These are phyloP conservation scores for Mayetiola destructor DNA, from an alignment of 2,888 invertebrate genomes.

Conservation along the genomic window DNA sequence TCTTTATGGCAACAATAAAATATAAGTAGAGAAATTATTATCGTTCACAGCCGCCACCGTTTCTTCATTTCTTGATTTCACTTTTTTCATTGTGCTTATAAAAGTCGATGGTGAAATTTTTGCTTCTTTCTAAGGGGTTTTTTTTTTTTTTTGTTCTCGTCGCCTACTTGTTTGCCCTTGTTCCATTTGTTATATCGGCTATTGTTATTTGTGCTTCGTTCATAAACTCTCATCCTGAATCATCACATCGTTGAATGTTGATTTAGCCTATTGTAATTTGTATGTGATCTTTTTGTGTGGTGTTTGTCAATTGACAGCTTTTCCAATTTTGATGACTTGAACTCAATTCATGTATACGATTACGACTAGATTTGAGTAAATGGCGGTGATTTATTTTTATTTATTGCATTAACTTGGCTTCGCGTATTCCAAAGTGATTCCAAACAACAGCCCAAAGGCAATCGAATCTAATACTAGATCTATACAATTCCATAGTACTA, in stretches of 20 bases:
- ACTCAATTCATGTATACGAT: too few species aligned
- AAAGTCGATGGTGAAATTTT: too few species aligned
- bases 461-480: too few species aligned
- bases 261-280: conserved; percentile 10
- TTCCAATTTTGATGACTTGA: background rate
- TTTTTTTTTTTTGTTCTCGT: background rate
- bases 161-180: background rate
- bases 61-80: too few species aligned
- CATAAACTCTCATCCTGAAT: background rate
- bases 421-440: background rate
- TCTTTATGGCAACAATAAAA: conserved; percentile 6
- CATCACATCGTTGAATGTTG: background rate
- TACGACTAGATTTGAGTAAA: too few species aligned
- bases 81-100: too few species aligned
- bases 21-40: conserved; percentile 10
- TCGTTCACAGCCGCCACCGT: background rate
- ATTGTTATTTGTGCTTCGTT: conserved; percentile 5
- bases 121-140: too few species aligned
- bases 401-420: too few species aligned
- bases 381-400: too few species aligned
- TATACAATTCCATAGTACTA: too few species aligned
- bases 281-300: conserved; percentile 3
- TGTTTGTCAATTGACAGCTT: conserved; percentile 11
- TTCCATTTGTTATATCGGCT: background rate
- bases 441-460: conserved; percentile 1